Conservation (phyloP, 1,140 invertebrate species). For the Orchestia grillus region DNA sequence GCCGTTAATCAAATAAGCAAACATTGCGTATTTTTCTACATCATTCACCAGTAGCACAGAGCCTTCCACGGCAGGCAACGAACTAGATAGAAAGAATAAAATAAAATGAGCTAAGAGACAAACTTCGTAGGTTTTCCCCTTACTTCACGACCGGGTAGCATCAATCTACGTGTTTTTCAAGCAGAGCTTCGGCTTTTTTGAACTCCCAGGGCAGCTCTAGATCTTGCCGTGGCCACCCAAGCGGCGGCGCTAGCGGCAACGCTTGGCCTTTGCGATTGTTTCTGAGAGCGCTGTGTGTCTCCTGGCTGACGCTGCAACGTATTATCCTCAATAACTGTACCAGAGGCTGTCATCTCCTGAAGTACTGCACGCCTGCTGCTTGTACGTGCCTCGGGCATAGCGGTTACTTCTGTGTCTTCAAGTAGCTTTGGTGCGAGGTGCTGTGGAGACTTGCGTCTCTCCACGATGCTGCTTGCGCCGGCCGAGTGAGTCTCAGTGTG, state of each 20-base stretch:
- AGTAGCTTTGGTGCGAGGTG: neutral
- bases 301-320: neutral
- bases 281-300: neutral
- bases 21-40: too few relatives aligned
- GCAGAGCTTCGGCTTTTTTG: neutral
- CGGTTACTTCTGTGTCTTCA: neutral
- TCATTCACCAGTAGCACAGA: too few relatives aligned
- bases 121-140: neutral
- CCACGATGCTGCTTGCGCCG: too few relatives aligned
- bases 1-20: too few relatives aligned
- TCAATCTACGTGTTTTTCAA: neutral
- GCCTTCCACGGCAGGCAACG: too few relatives aligned
- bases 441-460: too few relatives aligned
- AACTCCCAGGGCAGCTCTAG: neutral
- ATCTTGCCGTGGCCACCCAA: neutral
- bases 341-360: neutral
- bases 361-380: neutral
- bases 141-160: neutral
- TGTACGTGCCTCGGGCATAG: neutral
- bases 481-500: too few relatives aligned
- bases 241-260: neutral
- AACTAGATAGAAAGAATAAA: too few relatives aligned
- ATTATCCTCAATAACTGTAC: neutral
- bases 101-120: too few relatives aligned
- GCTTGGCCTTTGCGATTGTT: neutral